These are phyloP conservation scores for Aleadryas rufinucha DNA, from an alignment of 2,113 vertebrate species.

Conservation along the genomic window DNA sequence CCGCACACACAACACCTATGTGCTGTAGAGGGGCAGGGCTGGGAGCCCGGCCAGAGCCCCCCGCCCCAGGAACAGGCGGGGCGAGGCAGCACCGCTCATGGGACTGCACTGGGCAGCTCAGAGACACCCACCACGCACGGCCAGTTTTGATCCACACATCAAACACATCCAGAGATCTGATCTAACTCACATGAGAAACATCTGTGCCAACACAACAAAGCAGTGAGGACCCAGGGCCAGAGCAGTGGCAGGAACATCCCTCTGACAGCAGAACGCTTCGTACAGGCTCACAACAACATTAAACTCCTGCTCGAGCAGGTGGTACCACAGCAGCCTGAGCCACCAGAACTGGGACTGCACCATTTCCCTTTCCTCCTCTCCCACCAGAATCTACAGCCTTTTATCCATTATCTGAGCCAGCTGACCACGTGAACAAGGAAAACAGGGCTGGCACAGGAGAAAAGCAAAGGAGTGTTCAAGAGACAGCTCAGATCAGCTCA, in stretches of 20 bases:
- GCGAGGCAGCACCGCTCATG: accelerated
- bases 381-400: background rate
- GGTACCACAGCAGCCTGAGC: background rate
- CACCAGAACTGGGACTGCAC: accelerated
- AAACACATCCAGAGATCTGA: background rate
- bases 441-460: background rate
- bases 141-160: background rate
- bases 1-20: accelerated
- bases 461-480: background rate
- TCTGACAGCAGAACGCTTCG: background rate
- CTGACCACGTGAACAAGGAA: background rate
- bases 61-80: accelerated
- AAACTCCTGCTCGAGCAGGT: background rate
- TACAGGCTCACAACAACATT: background rate
- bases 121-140: accelerated
- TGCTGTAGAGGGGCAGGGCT: accelerated
- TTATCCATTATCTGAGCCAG: background rate
- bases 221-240: accelerated
- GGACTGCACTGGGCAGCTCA: background rate
- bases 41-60: background rate
- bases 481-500: background rate
- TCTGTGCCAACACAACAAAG: background rate
- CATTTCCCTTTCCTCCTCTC: background rate
- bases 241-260: background rate
- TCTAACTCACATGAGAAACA: background rate